Percentiles rank a stretch among this genome's conserved stretches.
Conservation (phyloP, 2,797 vertebrate genomes). For the Gadopsis bispinosus region DNA sequence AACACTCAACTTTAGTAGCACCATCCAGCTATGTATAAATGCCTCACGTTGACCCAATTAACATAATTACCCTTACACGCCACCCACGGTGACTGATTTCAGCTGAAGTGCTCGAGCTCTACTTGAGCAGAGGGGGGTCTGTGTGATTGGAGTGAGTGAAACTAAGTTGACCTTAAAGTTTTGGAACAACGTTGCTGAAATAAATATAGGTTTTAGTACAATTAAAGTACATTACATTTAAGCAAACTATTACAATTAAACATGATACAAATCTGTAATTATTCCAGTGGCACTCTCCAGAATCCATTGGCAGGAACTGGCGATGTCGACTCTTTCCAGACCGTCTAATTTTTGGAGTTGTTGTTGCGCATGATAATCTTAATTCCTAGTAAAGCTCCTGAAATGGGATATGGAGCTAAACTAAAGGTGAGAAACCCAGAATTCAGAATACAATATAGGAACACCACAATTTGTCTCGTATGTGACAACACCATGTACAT, state of each 20-base stretch:
- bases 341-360: not conserved
- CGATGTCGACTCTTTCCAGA: not conserved
- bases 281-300: too few relatives aligned
- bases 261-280: not conserved
- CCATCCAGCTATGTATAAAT: conserved; percentile 36
- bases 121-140: conserved; percentile 32
- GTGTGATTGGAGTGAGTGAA: conserved; percentile 51
- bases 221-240: not conserved
- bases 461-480: too few relatives aligned
- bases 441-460: not conserved
- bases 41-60: conserved; percentile 71
- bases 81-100: conserved; percentile 54
- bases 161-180: conserved; percentile 58
- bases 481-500: too few relatives aligned
- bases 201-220: not conserved
- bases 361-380: not conserved
- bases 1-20: conserved; percentile 37
- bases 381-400: not conserved
- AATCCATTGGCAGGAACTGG: not conserved
- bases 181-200: conserved; percentile 21
- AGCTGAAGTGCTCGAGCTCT: conserved; percentile 42
- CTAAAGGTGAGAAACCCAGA: not conserved
- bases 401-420: not conserved
- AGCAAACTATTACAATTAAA: not conserved
- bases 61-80: conserved; percentile 43